These are phyloP conservation scores for Bicyclus anynana DNA, from an alignment of 1,140 invertebrate species.

Conservation along the genomic window DNA sequence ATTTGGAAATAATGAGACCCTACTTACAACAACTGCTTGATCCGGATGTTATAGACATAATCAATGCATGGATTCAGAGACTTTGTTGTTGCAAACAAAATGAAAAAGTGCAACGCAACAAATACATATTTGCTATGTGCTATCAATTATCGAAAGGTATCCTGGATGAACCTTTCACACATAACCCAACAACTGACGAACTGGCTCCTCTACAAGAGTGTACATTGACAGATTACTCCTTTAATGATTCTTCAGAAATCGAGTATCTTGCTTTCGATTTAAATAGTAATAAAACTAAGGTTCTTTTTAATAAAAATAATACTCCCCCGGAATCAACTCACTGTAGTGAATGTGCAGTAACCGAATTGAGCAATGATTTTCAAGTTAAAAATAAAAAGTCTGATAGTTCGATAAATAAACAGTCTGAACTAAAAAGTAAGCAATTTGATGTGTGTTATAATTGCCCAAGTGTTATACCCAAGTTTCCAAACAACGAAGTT, in stretches of 20 bases:
- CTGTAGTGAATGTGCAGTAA: slow-evolving; percentile 3
- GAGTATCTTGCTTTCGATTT: slow-evolving; percentile 45
- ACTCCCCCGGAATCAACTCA: slow-evolving; percentile 3
- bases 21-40: slow-evolving; percentile 49
- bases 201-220: slow-evolving; percentile 35
- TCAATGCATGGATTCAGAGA: slow-evolving; percentile 57
- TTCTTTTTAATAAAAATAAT: slow-evolving; percentile 33
- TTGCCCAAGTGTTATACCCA: neutral
- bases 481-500: neutral
- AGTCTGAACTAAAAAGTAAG: neutral
- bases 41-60: slow-evolving; percentile 43
- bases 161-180: slow-evolving; percentile 51
- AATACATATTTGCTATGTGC: slow-evolving; percentile 54
- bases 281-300: slow-evolving; percentile 32
- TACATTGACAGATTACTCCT: slow-evolving; percentile 33
- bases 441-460: slow-evolving; percentile 8
- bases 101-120: slow-evolving; percentile 56
- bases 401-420: neutral
- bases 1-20: slow-evolving; percentile 54
- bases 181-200: slow-evolving; percentile 27
- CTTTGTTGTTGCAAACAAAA: slow-evolving; percentile 43
- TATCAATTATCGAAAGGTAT: slow-evolving; percentile 54
- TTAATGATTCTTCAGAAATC: slow-evolving; percentile 35
- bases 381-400: neutral
- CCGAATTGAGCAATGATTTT: neutral